Percentiles rank a stretch among this genome's conserved stretches.
Evolutionary conservation across 2,888 invertebrate genomes (phyloP).

Genomic region (Drosophila quasianomalipes): DNA sequence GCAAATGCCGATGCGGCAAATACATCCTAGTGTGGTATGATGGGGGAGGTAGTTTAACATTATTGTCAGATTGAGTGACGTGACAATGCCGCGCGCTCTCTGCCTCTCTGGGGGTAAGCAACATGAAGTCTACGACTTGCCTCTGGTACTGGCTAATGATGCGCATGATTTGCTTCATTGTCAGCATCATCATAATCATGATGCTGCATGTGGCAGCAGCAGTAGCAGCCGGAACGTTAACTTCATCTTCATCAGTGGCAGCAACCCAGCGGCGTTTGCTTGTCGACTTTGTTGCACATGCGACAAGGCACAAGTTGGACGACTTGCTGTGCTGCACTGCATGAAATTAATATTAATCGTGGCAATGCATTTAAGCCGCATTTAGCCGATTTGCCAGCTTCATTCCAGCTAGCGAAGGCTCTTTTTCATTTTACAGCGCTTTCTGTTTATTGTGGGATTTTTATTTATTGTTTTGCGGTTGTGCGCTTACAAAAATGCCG

Average conservation of each 20-base stretch:
- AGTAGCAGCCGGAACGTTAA: conserved; percentile 31
- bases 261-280: conserved; percentile 27
- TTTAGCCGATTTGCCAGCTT: conserved; percentile 72
- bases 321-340: conserved; percentile 66
- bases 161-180: conserved; percentile 77
- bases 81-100: conserved; percentile 22
- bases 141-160: conserved; percentile 70
- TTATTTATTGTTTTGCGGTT: conserved; percentile 76
- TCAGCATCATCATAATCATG: conserved; percentile 42
- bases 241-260: conserved; percentile 56
- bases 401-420: conserved; percentile 25
- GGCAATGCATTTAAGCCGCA: conserved; percentile 79
- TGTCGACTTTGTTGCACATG: conserved; percentile 60
- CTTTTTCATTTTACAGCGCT: conserved; percentile 47
- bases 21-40: conserved; percentile 2
- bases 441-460: conserved; percentile 69
- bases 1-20: conserved; percentile 27
- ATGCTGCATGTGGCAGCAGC: conserved; percentile 49
- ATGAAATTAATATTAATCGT: conserved; percentile 79
- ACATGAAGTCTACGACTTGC: conserved; percentile 37
- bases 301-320: conserved; percentile 57
- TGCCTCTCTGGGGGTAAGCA: conserved; percentile 1
- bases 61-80: conserved; percentile 49
- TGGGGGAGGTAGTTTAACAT: conserved; percentile 19
- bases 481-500: conserved; percentile 75